A percentile compares a stretch with the other conserved stretches of the same genome.
Evolutionary conservation across 2,888 invertebrate species (phyloP).

Genomic region (Cyaniris semiargus): DNA sequence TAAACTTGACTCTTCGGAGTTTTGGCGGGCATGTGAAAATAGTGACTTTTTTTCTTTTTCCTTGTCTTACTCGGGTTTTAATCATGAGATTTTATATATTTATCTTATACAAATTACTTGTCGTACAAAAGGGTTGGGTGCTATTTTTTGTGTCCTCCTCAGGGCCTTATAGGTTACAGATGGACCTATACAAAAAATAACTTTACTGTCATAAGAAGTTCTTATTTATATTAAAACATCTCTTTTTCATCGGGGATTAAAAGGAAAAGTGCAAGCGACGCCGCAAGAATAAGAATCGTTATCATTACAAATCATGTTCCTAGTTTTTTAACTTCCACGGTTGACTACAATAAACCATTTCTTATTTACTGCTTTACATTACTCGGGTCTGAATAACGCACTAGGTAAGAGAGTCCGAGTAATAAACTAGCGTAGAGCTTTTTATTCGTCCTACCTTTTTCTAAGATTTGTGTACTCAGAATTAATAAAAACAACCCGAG

Average conservation of each 20-base stretch:
- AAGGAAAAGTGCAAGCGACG: not conserved
- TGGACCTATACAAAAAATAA: too few species aligned
- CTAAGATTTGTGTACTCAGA: conserved; percentile 12
- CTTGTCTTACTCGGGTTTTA: too few species aligned
- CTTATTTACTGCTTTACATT: conserved; percentile 1
- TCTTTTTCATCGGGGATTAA: not conserved
- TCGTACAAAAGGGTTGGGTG: too few species aligned
- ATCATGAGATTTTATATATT: too few species aligned
- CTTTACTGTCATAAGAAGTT: too few species aligned
- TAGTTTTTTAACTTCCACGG: not conserved
- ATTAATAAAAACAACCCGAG: conserved; percentile 8
- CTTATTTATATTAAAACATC: too few species aligned
- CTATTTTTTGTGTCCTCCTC: too few species aligned
- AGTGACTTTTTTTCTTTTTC: too few species aligned
- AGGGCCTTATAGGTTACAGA: too few species aligned
- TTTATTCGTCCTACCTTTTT: conserved; percentile 16
- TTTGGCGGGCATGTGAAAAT: too few species aligned
- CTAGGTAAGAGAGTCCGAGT: not conserved
- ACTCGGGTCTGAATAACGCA: conserved; percentile 1
- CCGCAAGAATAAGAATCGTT: not conserved
- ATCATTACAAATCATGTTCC: not conserved
- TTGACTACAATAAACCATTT: conserved; percentile 6
- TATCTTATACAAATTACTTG: too few species aligned
- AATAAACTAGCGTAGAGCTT: conserved; percentile 13
- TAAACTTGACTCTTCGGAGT: too few species aligned